These are phyloP conservation scores for Neelides sp. DNA, from an alignment of 1,140 invertebrate species.

Conservation along the genomic window DNA sequence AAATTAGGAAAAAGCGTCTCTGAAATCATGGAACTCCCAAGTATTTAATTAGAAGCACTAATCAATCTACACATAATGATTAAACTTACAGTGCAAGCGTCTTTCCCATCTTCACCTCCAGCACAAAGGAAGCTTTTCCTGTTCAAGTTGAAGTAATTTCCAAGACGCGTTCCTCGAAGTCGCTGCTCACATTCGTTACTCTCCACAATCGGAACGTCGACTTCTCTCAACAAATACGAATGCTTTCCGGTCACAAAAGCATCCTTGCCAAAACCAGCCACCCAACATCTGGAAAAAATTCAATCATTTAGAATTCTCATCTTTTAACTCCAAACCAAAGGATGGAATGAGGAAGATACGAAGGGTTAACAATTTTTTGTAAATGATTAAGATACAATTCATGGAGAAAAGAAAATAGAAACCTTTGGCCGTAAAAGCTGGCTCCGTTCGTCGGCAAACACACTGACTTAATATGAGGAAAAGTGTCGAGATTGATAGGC, in stretches of 20 bases:
- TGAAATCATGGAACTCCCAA: too few species aligned
- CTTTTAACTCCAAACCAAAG: too few species aligned
- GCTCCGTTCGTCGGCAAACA: slow-evolving; percentile 48
- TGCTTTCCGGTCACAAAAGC: slow-evolving; percentile 54
- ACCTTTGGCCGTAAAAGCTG: slow-evolving; percentile 47
- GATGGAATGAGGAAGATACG: too few species aligned
- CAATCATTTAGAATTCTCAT: too few species aligned
- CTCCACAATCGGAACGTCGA: slow-evolving; percentile 55
- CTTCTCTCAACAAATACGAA: slow-evolving; percentile 52
- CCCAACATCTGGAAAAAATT: slow-evolving; percentile 49
- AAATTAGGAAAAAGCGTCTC: too few species aligned
- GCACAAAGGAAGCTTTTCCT: slow-evolving; percentile 58
- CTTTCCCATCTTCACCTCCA: slow-evolving; percentile 59
- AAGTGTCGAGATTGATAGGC: slow-evolving; percentile 44
- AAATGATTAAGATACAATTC: too few species aligned
- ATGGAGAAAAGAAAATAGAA: too few species aligned
- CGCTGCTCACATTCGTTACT: slow-evolving; percentile 47
- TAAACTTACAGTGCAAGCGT: slow-evolving; percentile 53
- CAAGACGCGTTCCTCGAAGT: slow-evolving; percentile 50
- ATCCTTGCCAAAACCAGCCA: slow-evolving; percentile 70
- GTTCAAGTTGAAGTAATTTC: slow-evolving; percentile 47
- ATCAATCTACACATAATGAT: too few species aligned
- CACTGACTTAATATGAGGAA: slow-evolving; percentile 54
- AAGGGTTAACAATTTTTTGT: too few species aligned
- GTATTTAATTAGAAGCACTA: too few species aligned